A percentile compares a stretch with the other conserved stretches of the same genome.
Evolutionary conservation across 2,888 invertebrate genomes (phyloP).

Genomic region (Arge pagana): DNA sequence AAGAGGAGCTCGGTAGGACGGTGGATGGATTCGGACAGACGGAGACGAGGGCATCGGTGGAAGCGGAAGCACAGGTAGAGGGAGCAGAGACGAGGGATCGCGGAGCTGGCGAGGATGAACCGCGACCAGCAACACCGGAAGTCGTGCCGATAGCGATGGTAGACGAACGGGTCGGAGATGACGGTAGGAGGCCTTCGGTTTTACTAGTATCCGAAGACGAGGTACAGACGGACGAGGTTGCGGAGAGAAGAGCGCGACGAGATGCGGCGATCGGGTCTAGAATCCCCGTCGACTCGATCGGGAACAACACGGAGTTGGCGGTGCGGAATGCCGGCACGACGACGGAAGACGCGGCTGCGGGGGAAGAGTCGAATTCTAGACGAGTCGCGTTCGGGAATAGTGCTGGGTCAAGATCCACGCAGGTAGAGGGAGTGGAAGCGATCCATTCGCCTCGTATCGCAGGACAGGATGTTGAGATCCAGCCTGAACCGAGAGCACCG

Average conservation of each 20-base stretch:
- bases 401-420: no score
- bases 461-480: no score
- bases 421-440: background rate
- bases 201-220: background rate
- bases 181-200: background rate
- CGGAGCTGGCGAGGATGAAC: background rate
- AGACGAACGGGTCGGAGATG: background rate
- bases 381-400: no score
- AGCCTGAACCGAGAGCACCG: background rate
- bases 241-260: constrained; percentile 1
- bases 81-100: background rate
- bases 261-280: background rate
- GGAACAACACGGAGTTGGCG: background rate
- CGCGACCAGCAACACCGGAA: no score
- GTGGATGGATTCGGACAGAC: constrained; percentile 23
- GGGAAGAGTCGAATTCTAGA: no score
- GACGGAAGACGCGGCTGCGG: background rate
- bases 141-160: background rate
- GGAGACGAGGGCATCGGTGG: constrained; percentile 16
- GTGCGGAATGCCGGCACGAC: background rate
- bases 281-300: background rate
- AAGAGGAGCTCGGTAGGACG: constrained; percentile 4
- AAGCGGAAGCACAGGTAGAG: constrained; percentile 8
- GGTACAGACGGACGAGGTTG: background rate
- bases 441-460: no score